Evolutionary conservation across 2,888 invertebrate genomes (phyloP).

Genomic region (Amiota minor): DNA sequence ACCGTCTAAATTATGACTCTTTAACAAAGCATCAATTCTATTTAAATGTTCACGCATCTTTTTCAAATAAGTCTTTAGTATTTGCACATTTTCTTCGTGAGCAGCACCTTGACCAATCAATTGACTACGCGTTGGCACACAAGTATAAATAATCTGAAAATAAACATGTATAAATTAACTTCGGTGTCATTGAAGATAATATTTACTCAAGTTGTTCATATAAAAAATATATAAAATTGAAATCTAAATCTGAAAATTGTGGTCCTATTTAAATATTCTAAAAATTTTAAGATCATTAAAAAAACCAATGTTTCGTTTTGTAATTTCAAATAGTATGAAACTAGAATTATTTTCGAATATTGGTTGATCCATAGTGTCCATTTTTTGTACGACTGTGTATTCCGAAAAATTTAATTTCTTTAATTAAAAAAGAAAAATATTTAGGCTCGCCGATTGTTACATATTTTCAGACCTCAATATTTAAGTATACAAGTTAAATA

Average conservation of each 20-base stretch:
- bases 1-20: constrained; percentile 76
- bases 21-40: constrained; percentile 77
- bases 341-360: too few species aligned
- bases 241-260: constrained; percentile 3
- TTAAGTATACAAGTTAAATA: too few species aligned
- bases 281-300: not conserved
- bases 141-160: constrained; percentile 77
- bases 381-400: too few species aligned
- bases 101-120: constrained; percentile 74
- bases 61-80: constrained; percentile 74
- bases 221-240: not conserved
- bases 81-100: constrained; percentile 72
- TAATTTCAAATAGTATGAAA: too few species aligned
- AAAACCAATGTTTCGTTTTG: too few species aligned
- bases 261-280: not conserved
- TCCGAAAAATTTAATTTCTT: too few species aligned
- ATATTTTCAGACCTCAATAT: too few species aligned
- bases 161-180: not conserved
- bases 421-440: too few species aligned
- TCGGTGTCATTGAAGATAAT: not conserved
- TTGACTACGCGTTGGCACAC: constrained; percentile 78
- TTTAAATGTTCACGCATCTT: constrained; percentile 77
- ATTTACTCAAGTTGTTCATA: not conserved
- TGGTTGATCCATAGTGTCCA: too few species aligned
- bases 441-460: too few species aligned